These are phyloP conservation scores for Nemapogon koenigi DNA, from an alignment of 2,888 invertebrate species.

Conservation along the genomic window DNA sequence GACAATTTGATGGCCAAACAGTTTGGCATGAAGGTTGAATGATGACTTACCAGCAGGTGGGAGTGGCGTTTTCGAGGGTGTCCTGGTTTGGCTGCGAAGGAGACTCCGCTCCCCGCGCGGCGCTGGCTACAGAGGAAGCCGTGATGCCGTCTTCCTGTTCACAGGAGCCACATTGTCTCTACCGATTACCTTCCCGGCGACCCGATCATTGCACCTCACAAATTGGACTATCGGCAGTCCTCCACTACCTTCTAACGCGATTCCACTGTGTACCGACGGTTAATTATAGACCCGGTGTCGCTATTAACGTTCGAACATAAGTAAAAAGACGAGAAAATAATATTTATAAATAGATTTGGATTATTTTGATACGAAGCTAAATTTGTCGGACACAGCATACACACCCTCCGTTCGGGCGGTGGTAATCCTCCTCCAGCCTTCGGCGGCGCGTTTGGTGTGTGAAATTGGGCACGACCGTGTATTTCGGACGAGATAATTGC, in stretches of 20 bases:
- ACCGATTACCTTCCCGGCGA: slow-evolving; percentile 61
- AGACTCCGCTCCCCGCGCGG: slow-evolving; percentile 64
- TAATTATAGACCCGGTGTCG: slow-evolving; percentile 63
- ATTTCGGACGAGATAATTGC: slow-evolving; percentile 48
- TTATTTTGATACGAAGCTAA: slow-evolving; percentile 65
- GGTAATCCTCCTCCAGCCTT: slow-evolving; percentile 53
- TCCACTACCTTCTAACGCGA: slow-evolving; percentile 25
- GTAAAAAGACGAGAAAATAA: slow-evolving; percentile 65
- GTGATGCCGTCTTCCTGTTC: slow-evolving; percentile 54
- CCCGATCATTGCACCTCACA: slow-evolving; percentile 57
- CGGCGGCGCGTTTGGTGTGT: slow-evolving; percentile 41
- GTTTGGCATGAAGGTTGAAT: too few species aligned
- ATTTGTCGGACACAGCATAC: slow-evolving; percentile 57
- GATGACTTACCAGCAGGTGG: slow-evolving; percentile 58
- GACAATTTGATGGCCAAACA: too few species aligned
- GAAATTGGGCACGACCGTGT: slow-evolving; percentile 54
- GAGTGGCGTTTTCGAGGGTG: slow-evolving; percentile 59
- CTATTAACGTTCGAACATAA: slow-evolving; percentile 64
- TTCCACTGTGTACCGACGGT: slow-evolving; percentile 14
- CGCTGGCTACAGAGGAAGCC: slow-evolving; percentile 60
- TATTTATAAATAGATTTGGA: slow-evolving; percentile 66
- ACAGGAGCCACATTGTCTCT: slow-evolving; percentile 68
- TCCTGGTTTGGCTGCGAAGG: slow-evolving; percentile 62
- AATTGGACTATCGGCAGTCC: slow-evolving; percentile 44
- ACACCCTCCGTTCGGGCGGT: slow-evolving; percentile 61